A percentile compares a stretch with the other conserved stretches of the same genome.
Evolutionary conservation across 2,797 vertebrate species (phyloP).

Genomic region (Myoxocephalus aenaeus): DNA sequence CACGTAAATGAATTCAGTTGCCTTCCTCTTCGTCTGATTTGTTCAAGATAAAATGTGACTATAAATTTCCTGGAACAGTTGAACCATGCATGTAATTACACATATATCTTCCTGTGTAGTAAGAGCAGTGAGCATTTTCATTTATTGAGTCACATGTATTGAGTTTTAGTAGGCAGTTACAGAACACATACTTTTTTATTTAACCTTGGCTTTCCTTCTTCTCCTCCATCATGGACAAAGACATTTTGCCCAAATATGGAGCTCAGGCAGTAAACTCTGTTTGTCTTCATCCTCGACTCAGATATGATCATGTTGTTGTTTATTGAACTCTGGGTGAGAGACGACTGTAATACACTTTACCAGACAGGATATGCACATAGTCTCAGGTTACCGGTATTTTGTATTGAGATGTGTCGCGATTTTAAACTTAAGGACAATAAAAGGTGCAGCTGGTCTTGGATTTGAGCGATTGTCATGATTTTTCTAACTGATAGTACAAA

Average conservation of each 20-base stretch:
- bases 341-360: no score
- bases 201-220: not conserved
- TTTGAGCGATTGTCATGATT: no score
- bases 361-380: no score
- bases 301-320: not conserved
- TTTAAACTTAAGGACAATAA: no score
- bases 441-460: no score
- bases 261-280: not conserved
- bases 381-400: no score
- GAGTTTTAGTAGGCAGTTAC: not conserved
- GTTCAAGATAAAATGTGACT: not conserved
- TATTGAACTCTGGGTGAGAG: slow-evolving; percentile 12
- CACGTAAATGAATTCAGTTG: not conserved
- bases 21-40: not conserved
- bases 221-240: not conserved
- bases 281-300: not conserved
- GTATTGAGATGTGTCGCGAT: no score
- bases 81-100: not conserved
- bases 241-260: not conserved
- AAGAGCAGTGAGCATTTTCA: not conserved
- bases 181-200: not conserved
- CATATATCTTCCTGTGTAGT: slow-evolving; percentile 3
- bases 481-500: not conserved
- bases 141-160: not conserved
- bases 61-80: not conserved